These are phyloP conservation scores for Montipora sp. DNA, from an alignment of 64 coral and sea anemone species.

Conservation along the genomic window DNA sequence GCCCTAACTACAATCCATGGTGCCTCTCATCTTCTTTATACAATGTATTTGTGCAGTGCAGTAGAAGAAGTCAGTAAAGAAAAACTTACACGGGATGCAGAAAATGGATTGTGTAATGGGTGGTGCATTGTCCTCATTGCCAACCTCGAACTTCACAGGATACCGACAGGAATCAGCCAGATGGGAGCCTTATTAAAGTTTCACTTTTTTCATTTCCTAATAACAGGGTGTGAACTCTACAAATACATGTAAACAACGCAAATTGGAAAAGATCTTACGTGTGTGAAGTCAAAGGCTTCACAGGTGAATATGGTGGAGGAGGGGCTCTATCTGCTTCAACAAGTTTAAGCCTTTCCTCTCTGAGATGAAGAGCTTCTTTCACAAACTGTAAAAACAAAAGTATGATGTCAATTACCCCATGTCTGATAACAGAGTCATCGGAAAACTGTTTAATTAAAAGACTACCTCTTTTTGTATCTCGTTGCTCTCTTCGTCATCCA, in stretches of 20 bases:
- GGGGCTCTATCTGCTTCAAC: conserved; percentile 70
- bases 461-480: conserved; percentile 11
- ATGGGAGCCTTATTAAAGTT: too few relatives aligned
- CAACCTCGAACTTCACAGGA: too few relatives aligned
- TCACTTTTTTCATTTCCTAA: background rate
- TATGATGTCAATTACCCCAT: too few relatives aligned
- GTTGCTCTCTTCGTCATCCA: conserved; percentile 4
- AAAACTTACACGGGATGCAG: too few relatives aligned
- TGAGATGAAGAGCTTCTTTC: conserved; percentile 78
- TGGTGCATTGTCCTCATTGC: too few relatives aligned
- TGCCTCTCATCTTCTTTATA: too few relatives aligned
- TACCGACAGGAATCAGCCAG: too few relatives aligned
- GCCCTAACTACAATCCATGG: too few relatives aligned
- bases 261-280: conserved; percentile 49
- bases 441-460: background rate
- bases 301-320: conserved; percentile 75
- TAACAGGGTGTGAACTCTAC: background rate
- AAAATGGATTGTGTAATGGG: too few relatives aligned
- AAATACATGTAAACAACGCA: background rate
- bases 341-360: conserved; percentile 76
- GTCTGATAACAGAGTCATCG: too few relatives aligned
- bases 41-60: too few relatives aligned
- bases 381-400: conserved; percentile 68
- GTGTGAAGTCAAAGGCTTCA: conserved; percentile 82
- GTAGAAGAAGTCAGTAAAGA: too few relatives aligned